Evolutionary conservation across 2,797 vertebrate species (phyloP), one percentile per base, ranked within the genome.

Genomic region (Buphagus erythrorhynchus): DNA sequence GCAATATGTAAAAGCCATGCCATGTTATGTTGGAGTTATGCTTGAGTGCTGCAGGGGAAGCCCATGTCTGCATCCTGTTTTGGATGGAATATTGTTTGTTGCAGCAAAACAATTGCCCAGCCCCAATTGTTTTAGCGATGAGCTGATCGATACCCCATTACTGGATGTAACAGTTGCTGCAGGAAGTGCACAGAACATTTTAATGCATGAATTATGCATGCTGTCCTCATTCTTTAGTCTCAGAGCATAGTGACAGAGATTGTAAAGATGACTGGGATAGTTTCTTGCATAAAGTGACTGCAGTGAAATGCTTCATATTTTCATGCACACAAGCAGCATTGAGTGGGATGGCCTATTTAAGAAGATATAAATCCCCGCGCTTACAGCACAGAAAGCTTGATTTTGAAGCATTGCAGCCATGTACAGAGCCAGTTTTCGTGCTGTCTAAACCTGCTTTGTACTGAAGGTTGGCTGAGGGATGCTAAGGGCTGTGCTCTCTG

Each of bases 201-300:
- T 94, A 97, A 95, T 96, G 93, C 95, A 97, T 98, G 97, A 98
- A 98, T 98, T 98, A 98, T 98, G 98, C 95, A 98, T 98, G 97
- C 72, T 73, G 87, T 94, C 96, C 95, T 97, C 95, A 95, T 98
- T 98, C 96, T 97, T 97, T 96, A 97, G 96, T 96, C 96, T 98
- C 91, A 9, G 74, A 96, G 93, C 96, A 95, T 95, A 97, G 96
- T 96, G 97, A 96, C 94, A 96, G 96, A 95, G 95, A 97, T 97
- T 97, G 93, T 98, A 97, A 97, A 97, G 97, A 98, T 96, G 94
- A 96, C 97, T 97, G 87, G 95, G 94, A 93, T 94, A 97, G 96
- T 98, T 97, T 96, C 95, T 98, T 98, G 97, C 97, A 95, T 96
- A 92, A 97, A 98, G 96, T 96, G 95, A 97, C 98, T 98, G 97